Evolutionary conservation across 2,113 vertebrate genomes (phyloP).

Genomic region (Saccopteryx bilineata): DNA sequence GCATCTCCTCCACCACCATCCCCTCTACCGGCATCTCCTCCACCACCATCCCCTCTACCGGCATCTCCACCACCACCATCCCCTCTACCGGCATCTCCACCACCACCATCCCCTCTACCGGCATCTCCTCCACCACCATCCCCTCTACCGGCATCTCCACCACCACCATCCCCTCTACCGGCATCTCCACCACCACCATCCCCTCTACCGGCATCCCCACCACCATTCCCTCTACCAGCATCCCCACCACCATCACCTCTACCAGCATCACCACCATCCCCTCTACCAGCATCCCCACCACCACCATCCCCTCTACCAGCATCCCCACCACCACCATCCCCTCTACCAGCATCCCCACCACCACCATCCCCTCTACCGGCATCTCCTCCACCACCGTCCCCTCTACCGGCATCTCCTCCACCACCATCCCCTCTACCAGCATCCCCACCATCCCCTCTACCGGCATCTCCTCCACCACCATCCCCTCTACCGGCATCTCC

Average conservation of each 20-base stretch:
- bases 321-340: too few relatives aligned
- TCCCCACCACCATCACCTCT: too few relatives aligned
- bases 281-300: too few relatives aligned
- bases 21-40: not conserved
- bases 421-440: not conserved
- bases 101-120: not conserved
- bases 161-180: not conserved
- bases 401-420: too few relatives aligned
- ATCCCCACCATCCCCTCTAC: too few relatives aligned
- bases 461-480: too few relatives aligned
- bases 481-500: not conserved
- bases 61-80: not conserved
- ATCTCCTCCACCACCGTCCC: not conserved
- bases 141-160: too few relatives aligned
- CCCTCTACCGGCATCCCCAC: not conserved
- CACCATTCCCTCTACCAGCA: not conserved
- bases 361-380: too few relatives aligned
- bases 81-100: not conserved
- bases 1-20: too few relatives aligned
- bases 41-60: too few relatives aligned
- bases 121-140: rapidly evolving
- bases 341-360: not conserved
- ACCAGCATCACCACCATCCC: not conserved
- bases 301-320: too few relatives aligned
- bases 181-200: not conserved